Base-by-base conservation (phyloP, 2,888 invertebrate genomes). In the Thalpophila matura region DNA sequence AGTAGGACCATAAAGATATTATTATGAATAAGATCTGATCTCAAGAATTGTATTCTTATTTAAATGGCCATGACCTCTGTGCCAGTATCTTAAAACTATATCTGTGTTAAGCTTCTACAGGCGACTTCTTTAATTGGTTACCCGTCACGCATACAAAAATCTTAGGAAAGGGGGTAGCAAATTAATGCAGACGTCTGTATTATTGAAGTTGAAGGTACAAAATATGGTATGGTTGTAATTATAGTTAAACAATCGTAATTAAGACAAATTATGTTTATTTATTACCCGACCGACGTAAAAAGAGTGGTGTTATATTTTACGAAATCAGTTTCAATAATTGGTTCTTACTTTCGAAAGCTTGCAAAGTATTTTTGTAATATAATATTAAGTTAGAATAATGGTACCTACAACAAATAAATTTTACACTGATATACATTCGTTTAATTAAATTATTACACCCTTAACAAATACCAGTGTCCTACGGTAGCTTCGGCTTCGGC, bases 71-170 rank as follows among this genome's bases (percentile, higher is more conserved):
- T 67, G 24, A 63, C 35, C n/a, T 42, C 42, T 12, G 24, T 69
- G 70, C 70, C 66, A 66, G 70, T 70, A 63, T n/a, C 20, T 42
- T 35, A 3, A 49, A 33, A 27, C 26, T 26, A 9, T 22, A 9
- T 22, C 22, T 57, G 65, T 56, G 57, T 50, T 62, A 35, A 31
- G 18, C 16, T 38, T 33, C 10, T 33, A 33, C 9, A 31, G n/a
- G n/a, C n/a, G n/a, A n/a, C n/a, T n/a, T n/a, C n/a, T n/a, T n/a
- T n/a, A n/a, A n/a, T n/a, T n/a, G n/a, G n/a, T n/a, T n/a, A n/a
- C n/a, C n/a, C n/a, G n/a, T n/a, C n/a, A n/a, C n/a, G n/a, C n/a
- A n/a, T n/a, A n/a, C n/a, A n/a, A n/a, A n/a, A n/a, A n/a, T n/a
- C n/a, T n/a, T n/a, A n/a, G n/a, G n/a, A n/a, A n/a, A n/a, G n/a